phyloP scores from a whole-genome alignment of 2,888 invertebrate species.

The Phyllotreta cruciferae region DNA sequence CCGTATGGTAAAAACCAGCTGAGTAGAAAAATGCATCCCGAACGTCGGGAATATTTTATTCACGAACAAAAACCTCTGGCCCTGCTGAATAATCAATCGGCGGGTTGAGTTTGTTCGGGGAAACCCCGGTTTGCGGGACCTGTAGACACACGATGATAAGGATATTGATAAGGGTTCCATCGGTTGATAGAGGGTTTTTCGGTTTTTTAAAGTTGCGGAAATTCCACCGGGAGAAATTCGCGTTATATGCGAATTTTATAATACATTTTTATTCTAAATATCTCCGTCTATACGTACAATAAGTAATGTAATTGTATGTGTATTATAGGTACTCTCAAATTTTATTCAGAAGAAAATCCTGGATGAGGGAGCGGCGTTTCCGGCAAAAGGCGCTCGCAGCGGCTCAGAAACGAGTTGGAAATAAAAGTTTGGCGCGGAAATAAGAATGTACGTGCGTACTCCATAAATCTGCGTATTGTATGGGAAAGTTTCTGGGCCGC shows the following conservation, averaged over 20 bases:
- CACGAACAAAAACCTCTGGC: slow-evolving; percentile 30
- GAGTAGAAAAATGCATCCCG: slow-evolving; percentile 27
- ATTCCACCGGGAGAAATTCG: not conserved
- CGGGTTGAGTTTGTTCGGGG: slow-evolving; percentile 21
- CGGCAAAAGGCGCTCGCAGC: no score
- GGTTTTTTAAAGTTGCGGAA: no score
- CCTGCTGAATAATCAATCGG: slow-evolving; percentile 29
- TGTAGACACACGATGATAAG: no score
- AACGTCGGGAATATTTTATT: slow-evolving; percentile 28
- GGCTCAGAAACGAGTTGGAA: no score
- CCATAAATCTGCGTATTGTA: slow-evolving; percentile 22
- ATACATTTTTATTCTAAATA: no score
- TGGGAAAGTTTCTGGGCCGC: slow-evolving; percentile 15
- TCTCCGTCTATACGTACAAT: no score
- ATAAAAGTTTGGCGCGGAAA: not conserved
- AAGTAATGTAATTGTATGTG: no score
- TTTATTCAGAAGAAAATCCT: no score
- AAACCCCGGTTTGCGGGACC: not conserved
- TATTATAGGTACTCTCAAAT: no score
- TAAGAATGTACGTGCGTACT: slow-evolving; percentile 8
- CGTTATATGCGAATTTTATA: no score
- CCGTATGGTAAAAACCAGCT: slow-evolving; percentile 17
- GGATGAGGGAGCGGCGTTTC: not conserved
- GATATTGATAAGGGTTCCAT: no score
- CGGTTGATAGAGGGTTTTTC: no score